Conservation (phyloP, 2,797 vertebrate genomes). For the Ciconia nigra region DNA sequence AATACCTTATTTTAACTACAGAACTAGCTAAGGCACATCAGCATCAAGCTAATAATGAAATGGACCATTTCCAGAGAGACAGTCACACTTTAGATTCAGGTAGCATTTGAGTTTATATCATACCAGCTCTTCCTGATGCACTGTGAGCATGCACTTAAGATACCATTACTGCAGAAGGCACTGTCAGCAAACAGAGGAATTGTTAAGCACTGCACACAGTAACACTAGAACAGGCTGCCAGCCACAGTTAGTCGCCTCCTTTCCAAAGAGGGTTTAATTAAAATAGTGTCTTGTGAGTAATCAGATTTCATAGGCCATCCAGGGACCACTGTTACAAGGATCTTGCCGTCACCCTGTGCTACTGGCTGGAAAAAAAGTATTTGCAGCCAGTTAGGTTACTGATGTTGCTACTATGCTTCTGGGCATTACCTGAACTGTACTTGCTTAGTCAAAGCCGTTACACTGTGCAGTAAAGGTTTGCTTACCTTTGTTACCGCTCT, state of each 20-base stretch:
- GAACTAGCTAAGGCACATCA: not conserved
- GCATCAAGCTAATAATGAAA: not conserved
- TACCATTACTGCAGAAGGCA: not conserved
- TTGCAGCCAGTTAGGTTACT: not conserved
- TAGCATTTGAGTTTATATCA: not conserved
- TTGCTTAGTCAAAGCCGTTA: not conserved
- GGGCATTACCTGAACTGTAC: not conserved
- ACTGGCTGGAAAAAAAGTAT: not conserved
- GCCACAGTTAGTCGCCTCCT: not conserved
- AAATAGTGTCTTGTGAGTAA: not conserved
- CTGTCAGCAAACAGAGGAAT: not conserved
- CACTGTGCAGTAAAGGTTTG: accelerated
- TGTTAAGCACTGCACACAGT: not conserved
- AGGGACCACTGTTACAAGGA: not conserved
- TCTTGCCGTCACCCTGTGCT: not conserved
- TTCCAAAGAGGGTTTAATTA: not conserved
- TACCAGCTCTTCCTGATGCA: not conserved
- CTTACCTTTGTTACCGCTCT: not conserved
- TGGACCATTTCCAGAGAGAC: not conserved
- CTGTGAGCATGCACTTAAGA: not conserved
- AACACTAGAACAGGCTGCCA: not conserved
- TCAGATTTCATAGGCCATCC: not conserved
- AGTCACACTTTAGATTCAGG: not conserved
- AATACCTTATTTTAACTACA: not conserved
- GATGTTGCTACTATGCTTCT: not conserved